Conservation (phyloP, 1,140 invertebrate genomes). For the Drepana arcuata region DNA sequence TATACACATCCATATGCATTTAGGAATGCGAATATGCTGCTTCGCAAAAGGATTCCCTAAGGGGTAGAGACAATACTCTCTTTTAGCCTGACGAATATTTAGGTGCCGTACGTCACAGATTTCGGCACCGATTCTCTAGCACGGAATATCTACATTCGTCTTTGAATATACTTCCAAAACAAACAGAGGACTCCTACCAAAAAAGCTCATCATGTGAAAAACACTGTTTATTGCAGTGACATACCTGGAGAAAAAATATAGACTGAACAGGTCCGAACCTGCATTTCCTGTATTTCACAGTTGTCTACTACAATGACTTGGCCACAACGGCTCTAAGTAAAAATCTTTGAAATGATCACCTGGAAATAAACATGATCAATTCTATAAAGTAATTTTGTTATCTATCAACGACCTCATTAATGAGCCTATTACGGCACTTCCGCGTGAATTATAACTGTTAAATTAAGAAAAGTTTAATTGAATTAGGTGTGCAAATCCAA, state of each 20-base stretch:
- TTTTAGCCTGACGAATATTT: too few relatives aligned
- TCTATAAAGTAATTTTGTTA: not conserved
- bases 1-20: too few relatives aligned
- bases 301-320: not conserved
- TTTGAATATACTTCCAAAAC: too few relatives aligned
- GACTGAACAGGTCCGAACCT: not conserved
- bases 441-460: conserved; percentile 1
- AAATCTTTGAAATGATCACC: not conserved
- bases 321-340: not conserved
- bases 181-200: too few relatives aligned
- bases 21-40: too few relatives aligned
- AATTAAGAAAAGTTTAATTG: conserved; percentile 27
- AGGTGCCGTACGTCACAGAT: too few relatives aligned
- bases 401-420: too few relatives aligned
- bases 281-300: not conserved
- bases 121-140: too few relatives aligned
- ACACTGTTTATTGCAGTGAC: not conserved
- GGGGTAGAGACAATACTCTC: too few relatives aligned
- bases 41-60: too few relatives aligned
- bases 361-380: not conserved
- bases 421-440: not conserved
- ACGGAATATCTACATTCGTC: too few relatives aligned
- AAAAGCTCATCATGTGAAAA: not conserved
- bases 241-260: too few relatives aligned
- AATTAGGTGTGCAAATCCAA: conserved; percentile 36